Conservation (phyloP, 2,113 vertebrate species). For the Centropus unirufus region DNA sequence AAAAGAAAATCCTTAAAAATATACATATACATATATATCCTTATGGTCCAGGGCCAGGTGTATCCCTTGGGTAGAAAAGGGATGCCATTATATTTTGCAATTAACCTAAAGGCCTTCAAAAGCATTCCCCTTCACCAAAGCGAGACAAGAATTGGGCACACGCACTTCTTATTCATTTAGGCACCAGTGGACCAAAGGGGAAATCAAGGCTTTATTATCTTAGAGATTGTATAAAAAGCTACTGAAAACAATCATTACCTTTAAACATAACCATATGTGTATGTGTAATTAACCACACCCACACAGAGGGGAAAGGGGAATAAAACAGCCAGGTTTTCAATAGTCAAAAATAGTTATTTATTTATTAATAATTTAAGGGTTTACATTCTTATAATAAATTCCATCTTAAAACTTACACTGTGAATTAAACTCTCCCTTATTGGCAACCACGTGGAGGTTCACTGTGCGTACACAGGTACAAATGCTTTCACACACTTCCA, state of each 20-base stretch:
- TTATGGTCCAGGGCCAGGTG: not conserved
- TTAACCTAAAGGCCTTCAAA: not conserved
- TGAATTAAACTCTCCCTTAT: conserved; percentile 76
- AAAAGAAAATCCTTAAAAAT: not conserved
- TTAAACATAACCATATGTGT: conserved; percentile 11
- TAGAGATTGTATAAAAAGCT: conserved; percentile 1
- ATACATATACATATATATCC: no score
- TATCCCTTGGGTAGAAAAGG: not conserved
- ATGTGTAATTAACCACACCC: conserved; percentile 1
- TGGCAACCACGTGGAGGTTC: conserved; percentile 76
- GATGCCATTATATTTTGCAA: not conserved
- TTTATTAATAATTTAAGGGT: conserved; percentile 99
- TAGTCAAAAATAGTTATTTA: conserved; percentile 99
- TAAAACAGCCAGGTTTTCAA: conserved; percentile 64
- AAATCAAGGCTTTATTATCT: conserved; percentile 21
- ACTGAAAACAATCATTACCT: not conserved
- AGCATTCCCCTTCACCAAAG: not conserved
- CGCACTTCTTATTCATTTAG: not conserved
- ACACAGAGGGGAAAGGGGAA: not conserved
- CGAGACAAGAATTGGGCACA: not conserved
- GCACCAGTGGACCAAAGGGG: not conserved
- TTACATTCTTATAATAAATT: conserved; percentile 94
- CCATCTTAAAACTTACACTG: conserved; percentile 78
- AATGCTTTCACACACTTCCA: conserved; percentile 79
- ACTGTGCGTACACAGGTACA: conserved; percentile 62